Conservation (phyloP, 2,113 vertebrate genomes). For the Loxodonta africana region DNA sequence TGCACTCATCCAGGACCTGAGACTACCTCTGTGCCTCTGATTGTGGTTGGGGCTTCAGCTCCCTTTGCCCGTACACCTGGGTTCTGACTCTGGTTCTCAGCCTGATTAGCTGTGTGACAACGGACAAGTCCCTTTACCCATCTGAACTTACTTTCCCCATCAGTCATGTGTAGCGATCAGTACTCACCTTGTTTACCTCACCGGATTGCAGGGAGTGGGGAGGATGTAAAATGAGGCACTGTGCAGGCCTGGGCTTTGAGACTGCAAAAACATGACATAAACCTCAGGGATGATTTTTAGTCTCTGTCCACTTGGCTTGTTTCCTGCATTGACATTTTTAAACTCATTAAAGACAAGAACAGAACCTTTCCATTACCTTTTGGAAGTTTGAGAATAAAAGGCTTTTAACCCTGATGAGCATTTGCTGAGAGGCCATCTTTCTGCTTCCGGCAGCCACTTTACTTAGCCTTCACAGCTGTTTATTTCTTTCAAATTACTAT, state of each 20-base stretch:
- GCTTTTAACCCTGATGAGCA: neutral
- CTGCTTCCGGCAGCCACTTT: conserved; percentile 35
- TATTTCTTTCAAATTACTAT: conserved; percentile 76
- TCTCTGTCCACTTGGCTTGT: conserved; percentile 23
- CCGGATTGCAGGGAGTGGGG: neutral
- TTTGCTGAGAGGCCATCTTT: conserved; percentile 61
- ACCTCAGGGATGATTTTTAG: neutral
- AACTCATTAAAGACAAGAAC: conserved; percentile 27
- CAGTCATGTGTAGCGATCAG: neutral
- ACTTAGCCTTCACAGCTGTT: conserved; percentile 70
- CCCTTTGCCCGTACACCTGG: neutral
- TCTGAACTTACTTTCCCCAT: conserved; percentile 15
- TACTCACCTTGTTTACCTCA: neutral
- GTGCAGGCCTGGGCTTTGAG: neutral
- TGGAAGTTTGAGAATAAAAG: conserved; percentile 18
- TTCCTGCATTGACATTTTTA: neutral
- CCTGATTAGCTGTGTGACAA: neutral
- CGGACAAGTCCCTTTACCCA: neutral
- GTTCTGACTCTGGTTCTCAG: neutral
- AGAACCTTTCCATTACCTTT: conserved; percentile 3
- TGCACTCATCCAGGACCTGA: neutral
- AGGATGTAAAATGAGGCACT: neutral
- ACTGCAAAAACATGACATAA: neutral
- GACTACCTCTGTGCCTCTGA: neutral
- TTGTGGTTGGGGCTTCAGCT: neutral